Percentiles rank a stretch among this genome's conserved stretches.
Evolutionary conservation across 2,888 invertebrate species (phyloP).

Genomic region (Zaprionus lineosus): DNA sequence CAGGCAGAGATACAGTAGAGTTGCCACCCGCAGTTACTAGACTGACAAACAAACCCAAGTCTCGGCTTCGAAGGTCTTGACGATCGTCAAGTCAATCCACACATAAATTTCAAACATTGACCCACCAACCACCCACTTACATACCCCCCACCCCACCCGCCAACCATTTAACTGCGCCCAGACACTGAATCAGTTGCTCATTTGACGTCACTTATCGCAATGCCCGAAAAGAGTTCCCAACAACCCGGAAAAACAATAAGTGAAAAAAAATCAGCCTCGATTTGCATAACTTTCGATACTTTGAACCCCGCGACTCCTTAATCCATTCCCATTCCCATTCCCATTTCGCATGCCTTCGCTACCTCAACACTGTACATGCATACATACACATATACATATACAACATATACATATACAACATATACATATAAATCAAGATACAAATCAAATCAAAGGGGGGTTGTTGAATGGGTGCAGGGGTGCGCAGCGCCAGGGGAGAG

Average conservation of each 20-base stretch:
- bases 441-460: conserved; percentile 24
- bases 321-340: no score
- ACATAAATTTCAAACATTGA: no score
- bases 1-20: neutral
- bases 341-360: no score
- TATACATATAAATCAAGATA: conserved; percentile 42
- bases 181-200: conserved; percentile 31
- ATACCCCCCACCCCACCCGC: no score
- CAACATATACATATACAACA: neutral
- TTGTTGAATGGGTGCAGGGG: conserved; percentile 14
- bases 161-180: no score
- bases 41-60: no score
- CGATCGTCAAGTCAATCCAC: no score
- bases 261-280: conserved; percentile 18
- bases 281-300: conserved; percentile 61
- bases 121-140: no score
- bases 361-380: no score
- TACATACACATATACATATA: neutral
- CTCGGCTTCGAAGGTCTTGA: no score
- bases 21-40: conserved; percentile 23
- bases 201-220: conserved; percentile 44
- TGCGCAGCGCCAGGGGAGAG: no score
- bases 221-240: conserved; percentile 30
- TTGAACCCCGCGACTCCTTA: no score
- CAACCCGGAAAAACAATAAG: neutral